Base-by-base conservation (phyloP, 2,888 invertebrate species). In the Dasypolia templi region DNA sequence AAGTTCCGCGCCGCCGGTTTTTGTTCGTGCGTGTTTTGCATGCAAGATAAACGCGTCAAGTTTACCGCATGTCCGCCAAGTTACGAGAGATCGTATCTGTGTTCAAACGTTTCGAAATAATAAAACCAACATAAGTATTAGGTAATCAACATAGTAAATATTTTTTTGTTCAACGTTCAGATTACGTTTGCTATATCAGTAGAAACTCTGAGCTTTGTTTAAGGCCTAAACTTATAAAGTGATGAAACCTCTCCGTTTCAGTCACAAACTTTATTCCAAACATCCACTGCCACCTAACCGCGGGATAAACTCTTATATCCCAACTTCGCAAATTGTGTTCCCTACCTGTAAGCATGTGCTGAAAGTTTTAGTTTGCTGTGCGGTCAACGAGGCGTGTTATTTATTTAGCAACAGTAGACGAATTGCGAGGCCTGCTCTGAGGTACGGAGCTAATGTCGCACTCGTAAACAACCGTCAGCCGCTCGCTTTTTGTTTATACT, bases 11-110 rank as follows among this genome's bases (percentile, higher is more conserved):
- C 58, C 46, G 51, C 29, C 70, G 29, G 72, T 83, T 82, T 82
- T 82, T 83, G 81, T 79, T 69, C 65, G 74, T 70, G 79, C 65
- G 64, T 82, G 79, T 81, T 78, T 82, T 81, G 79, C 79, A 65
- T 82, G 22, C 79, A 72, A 83, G 81, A 82, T 75, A 82, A 83
- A 82, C 79, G 83, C 71, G 69, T 66, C 81, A 75, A 83, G 75
- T 82, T 69, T 74, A 67, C 74, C 56, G 67, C 67, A 51, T 39
- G 68, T 14, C 53, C 55, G n/a, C 68, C 71, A 82, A 82, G 79
- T 79, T 75, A 66, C 46, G 46, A 44, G 68, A 65, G 75, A 56
- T 75, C 19, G 42, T 75, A 75, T 71, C 83, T 49, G 17, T 42
- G 64, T 58, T 32, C n/a, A n/a, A n/a, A n/a, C n/a, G n/a, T n/a